phyloP scores from a whole-genome alignment of 2,797 vertebrate genomes.

The Megaceryle alcyon region DNA sequence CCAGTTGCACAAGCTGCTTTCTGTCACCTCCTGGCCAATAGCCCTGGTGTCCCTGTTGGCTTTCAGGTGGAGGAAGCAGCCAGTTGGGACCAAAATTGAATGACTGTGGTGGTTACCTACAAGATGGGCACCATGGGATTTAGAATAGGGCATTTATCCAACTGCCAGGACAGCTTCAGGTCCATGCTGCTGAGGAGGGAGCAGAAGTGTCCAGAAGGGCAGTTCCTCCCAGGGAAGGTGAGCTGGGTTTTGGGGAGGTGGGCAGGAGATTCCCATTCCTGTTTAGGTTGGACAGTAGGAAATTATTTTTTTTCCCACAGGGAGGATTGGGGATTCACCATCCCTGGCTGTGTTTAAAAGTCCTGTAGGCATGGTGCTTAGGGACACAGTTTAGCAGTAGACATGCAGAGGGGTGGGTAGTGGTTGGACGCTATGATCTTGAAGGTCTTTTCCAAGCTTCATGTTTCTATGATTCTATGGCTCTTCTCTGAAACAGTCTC shows the following conservation, averaged over 20 bases:
- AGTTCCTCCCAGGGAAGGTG: background rate
- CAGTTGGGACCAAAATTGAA: too few relatives aligned
- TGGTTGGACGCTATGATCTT: too few relatives aligned
- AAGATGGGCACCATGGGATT: too few relatives aligned
- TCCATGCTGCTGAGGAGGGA: background rate
- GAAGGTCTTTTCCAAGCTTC: too few relatives aligned
- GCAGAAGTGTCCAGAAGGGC: background rate
- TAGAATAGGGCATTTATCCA: background rate
- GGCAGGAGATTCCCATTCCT: background rate
- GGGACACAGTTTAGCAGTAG: too few relatives aligned
- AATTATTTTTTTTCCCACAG: too few relatives aligned
- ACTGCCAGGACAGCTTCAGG: background rate
- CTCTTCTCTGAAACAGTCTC: background rate
- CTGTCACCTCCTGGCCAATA: background rate
- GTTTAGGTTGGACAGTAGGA: too few relatives aligned
- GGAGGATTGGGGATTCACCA: too few relatives aligned
- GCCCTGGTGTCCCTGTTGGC: fast-evolving
- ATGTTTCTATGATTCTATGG: too few relatives aligned
- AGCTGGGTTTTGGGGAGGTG: background rate
- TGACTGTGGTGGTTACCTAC: background rate
- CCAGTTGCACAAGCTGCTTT: background rate
- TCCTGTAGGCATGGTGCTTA: too few relatives aligned
- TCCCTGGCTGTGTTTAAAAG: too few relatives aligned
- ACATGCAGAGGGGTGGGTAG: too few relatives aligned
- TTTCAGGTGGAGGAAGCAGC: background rate